Evolutionary conservation across 2,113 vertebrate species (phyloP), one percentile per base, ranked within the genome.

Genomic region (Ailuropoda melanoleuca): DNA sequence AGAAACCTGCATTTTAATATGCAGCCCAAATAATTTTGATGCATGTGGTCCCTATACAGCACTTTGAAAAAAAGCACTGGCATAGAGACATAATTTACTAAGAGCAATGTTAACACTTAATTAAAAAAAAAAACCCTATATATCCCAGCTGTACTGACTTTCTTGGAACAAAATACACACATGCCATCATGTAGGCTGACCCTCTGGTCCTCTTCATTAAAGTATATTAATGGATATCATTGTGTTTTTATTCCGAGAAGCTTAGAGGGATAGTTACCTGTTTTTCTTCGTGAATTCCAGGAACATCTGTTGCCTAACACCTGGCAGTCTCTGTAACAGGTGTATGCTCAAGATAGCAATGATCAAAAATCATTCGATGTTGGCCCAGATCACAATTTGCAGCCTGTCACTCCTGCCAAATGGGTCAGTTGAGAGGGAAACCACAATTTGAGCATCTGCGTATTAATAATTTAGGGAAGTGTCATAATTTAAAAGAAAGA

Each of bases 281-380:
- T 48, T 97, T 96, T 95, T 83, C 78, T 87, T 96, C 78, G 48
- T 95, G 78, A 95, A 72, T 96, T 84, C 43, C 68, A 78, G 34
- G 66, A 97, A 96, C 89, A 97, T 90, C 96, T 98, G 95, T 91
- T 86, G 58, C 78, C 68, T 88, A 88, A 86, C 96, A 98, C 66
- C 95, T 96, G 89, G 72, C 1, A 0, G 68, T 93, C 78, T 84
- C 62, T 64, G 29, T 66, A 86, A 64, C 97, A 97, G 96, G 90
- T 97, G 92, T 86, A 39, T 84, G 78, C 83, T 81, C 26, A 56
- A 96, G 55, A 92, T 60, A 92, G 83, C 84, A 95, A n/a, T 84
- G 80, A 72, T 80, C 19, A 95, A 96, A 89, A 96, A 94, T 95
- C 83, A 88, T 50, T 66, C 53, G 62, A 93, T 62, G 26, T 88